Evolutionary conservation across 2,113 vertebrate species (phyloP).

Genomic region (Nesoenas mayeri): DNA sequence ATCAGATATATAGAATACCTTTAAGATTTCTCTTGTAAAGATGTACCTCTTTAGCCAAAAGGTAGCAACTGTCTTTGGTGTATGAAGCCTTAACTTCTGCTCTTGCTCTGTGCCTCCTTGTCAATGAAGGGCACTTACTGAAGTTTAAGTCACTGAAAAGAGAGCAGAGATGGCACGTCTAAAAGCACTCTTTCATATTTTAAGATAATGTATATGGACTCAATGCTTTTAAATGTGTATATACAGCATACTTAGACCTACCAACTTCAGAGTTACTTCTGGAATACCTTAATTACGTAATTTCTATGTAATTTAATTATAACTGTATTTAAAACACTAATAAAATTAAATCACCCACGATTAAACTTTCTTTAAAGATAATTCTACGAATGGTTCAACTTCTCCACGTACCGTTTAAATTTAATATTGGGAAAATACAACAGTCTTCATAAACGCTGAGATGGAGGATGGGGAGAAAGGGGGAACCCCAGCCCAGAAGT

Average conservation of each 20-base stretch:
- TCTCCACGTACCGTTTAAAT: background rate
- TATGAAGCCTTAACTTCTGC: slow-evolving; percentile 21
- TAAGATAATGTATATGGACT: background rate
- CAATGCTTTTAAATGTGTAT: background rate
- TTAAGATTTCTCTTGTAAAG: slow-evolving; percentile 66
- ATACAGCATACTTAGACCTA: background rate
- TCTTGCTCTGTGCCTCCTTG: slow-evolving; percentile 46
- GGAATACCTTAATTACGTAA: background rate
- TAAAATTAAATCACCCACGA: background rate
- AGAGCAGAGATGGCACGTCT: background rate
- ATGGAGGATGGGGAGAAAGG: background rate
- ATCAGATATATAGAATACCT: slow-evolving; percentile 69
- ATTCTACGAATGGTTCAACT: slow-evolving; percentile 8
- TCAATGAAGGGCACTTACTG: slow-evolving; percentile 39
- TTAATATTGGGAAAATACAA: slow-evolving; percentile 3
- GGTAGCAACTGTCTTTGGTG: slow-evolving; percentile 45
- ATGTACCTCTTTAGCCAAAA: slow-evolving; percentile 29
- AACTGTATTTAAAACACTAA: background rate
- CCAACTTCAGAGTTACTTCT: background rate
- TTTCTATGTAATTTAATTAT: background rate
- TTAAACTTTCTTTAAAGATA: slow-evolving; percentile 1
- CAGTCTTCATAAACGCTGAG: background rate
- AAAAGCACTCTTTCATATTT: background rate
- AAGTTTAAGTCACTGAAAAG: slow-evolving; percentile 55
- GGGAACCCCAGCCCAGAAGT: slow-evolving; percentile 8